Evolutionary conservation across 2,113 vertebrate genomes (phyloP), one percentile per base, ranked within the genome.

Genomic region (Thryonomys swinderianus): DNA sequence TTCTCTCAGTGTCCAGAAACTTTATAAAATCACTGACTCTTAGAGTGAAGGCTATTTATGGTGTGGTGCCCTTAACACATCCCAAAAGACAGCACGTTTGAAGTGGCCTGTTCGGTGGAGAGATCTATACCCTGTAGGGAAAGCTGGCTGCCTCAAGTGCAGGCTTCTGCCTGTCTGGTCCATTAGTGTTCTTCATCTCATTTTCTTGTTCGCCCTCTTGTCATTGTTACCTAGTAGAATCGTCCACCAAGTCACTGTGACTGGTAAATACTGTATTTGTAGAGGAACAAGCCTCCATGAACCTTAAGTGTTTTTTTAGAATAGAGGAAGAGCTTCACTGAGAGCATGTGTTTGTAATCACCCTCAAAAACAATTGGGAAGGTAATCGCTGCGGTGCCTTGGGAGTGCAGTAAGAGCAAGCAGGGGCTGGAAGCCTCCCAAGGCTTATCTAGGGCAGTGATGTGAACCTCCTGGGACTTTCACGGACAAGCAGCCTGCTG

Each of bases 301-400:
- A 40, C 3, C 25, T 66, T 84, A 62, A 90, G 2, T 17, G 37
- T 59, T 55, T 62, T 84, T 42, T 59, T 59, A 67, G 48, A 91
- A 34, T 66, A 51, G 21, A 37, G 17, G 6, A 64, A 79, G 66
- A 85, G 20, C 64, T 78, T 85, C 4, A 40, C 45, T 4, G 66
- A 18, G 17, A 3, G 53, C 25, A 23, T 40, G 13, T 69, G 84
- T 51, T 45, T 88, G 21, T 7, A 9, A 27, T 69, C 37, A 23
- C 9, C 17, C 25, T 88, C 69, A 81, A 12, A 59, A 69, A 53
- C 85, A 69, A 64, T 42, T 48, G 82, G 59, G 16, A 93, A 92
- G 42, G 37, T 17, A 86, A 48, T 87, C 62, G 87, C 45, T 81
- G 57, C 10, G 59, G n/a, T 40, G 78, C 59, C 9, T 45, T 67